Evolutionary conservation across 92 coral and sea anemone species (phyloP), one percentile per base, ranked within the genome.

Genomic region (Palythoa grandiflora): DNA sequence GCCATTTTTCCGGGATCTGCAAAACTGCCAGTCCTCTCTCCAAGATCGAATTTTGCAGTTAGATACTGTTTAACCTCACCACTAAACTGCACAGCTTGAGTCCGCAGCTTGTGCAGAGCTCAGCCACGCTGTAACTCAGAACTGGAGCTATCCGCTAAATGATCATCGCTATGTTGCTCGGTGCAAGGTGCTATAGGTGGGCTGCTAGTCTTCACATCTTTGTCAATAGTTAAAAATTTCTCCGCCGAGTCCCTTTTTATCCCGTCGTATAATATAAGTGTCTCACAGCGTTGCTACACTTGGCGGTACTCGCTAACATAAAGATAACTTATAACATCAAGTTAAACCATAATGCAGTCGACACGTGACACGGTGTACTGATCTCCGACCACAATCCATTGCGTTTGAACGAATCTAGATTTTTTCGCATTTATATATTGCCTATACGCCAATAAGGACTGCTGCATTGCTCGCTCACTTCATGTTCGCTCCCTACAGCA

Each of bases 231-330:
- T 14, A 36, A 78, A 37, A 92, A 92, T 57, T 80, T 85, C 19
- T 68, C 87, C 21, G 86, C 94, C 90, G 90, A 91, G 53, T 91
- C 89, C 78, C 88, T 87, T 53, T 81, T 59, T 14, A 91, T 54
- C 81, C 75, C 75, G 86, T 83, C 91, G 40, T 90, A 87, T 55
- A 59, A 11, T n/a, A n/a, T n/a, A n/a, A 59, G 4, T 21, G 48
- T 52, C 66, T 80, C 10, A 77, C 16, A 3, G 72, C 38, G 19
- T 66, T 14, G 52, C 0, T 48, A 37, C 57, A 38, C 83, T 28
- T 51, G 54, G 73, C 84, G 48, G 86, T 87, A 90, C 59, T 73
- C 84, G 37, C 83, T 81, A 35, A 90, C 87, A 85, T 78, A 75
- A 40, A 90, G 71, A 72, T 90, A 83, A 78, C 73, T 63, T 47